Conservation (phyloP, 2,888 invertebrate species). For the Diloba caeruleocephala region DNA sequence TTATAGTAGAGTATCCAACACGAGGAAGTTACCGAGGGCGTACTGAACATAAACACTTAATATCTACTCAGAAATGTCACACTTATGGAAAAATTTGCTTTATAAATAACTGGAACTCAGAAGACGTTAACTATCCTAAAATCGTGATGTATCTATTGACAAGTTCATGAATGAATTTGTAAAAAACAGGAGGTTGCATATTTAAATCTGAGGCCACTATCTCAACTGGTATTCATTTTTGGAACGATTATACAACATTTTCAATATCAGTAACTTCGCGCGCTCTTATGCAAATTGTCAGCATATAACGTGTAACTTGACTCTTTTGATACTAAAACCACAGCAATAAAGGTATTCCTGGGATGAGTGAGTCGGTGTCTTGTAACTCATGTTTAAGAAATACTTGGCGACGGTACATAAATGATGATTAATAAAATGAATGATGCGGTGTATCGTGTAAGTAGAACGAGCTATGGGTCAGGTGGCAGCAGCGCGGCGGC, state of each 20-base stretch:
- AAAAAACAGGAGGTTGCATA: constrained; percentile 56
- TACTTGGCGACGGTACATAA: constrained; percentile 13
- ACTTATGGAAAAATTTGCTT: constrained; percentile 11
- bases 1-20: constrained; percentile 42
- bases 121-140: constrained; percentile 22
- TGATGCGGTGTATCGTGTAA: constrained; percentile 25
- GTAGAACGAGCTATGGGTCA: constrained; percentile 61
- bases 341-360: constrained; percentile 55
- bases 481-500: constrained; percentile 51
- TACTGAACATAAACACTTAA: constrained; percentile 26
- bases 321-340: constrained; percentile 51
- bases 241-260: constrained; percentile 60
- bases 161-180: constrained; percentile 62
- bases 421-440: constrained; percentile 27
- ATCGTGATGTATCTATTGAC: constrained; percentile 47
- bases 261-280: constrained; percentile 58
- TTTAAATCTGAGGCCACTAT: constrained; percentile 54
- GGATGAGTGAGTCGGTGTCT: constrained; percentile 40
- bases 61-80: constrained; percentile 29
- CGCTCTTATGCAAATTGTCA: constrained; percentile 68
- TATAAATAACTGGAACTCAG: constrained; percentile 3
- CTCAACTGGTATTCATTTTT: constrained; percentile 56
- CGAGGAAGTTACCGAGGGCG: constrained; percentile 52
- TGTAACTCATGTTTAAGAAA: constrained; percentile 37
- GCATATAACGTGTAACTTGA: constrained; percentile 63